Conservation (phyloP, 2,113 vertebrate genomes). For the Dipodomys merriami region DNA sequence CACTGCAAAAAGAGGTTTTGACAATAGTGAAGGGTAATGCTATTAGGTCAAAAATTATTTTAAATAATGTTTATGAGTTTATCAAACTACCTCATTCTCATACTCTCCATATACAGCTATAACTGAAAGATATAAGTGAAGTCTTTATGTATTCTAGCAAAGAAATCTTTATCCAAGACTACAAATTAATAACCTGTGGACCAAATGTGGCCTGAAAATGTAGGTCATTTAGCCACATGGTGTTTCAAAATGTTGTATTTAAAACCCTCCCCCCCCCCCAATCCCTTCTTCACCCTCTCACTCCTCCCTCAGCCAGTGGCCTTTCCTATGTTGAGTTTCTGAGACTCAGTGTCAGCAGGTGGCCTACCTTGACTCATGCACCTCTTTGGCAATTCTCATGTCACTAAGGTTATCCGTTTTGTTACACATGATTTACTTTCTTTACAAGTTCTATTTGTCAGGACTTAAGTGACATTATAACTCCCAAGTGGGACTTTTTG, state of each 20-base stretch:
- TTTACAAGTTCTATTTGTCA: not conserved
- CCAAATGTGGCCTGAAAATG: not conserved
- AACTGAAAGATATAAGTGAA: not conserved
- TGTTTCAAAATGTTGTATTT: not conserved
- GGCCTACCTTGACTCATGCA: not conserved
- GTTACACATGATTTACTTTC: not conserved
- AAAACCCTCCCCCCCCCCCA: no score
- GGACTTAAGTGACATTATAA: not conserved
- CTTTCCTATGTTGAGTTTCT: not conserved
- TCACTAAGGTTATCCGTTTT: not conserved
- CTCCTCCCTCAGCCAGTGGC: not conserved
- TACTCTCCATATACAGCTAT: not conserved
- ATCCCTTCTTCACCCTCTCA: not conserved
- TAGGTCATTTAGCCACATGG: constrained; percentile 4
- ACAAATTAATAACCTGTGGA: constrained; percentile 11
- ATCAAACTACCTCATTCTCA: not conserved
- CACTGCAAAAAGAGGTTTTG: not conserved
- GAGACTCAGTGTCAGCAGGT: not conserved
- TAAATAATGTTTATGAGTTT: not conserved
- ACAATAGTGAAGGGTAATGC: not conserved
- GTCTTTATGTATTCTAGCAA: constrained; percentile 16
- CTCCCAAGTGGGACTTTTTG: not conserved
- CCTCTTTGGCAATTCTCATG: not conserved
- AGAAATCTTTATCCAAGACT: not conserved
- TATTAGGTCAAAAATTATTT: not conserved